Conservation (phyloP, 53 echinoderm and acorn worm species). For the Henricia sp. region DNA sequence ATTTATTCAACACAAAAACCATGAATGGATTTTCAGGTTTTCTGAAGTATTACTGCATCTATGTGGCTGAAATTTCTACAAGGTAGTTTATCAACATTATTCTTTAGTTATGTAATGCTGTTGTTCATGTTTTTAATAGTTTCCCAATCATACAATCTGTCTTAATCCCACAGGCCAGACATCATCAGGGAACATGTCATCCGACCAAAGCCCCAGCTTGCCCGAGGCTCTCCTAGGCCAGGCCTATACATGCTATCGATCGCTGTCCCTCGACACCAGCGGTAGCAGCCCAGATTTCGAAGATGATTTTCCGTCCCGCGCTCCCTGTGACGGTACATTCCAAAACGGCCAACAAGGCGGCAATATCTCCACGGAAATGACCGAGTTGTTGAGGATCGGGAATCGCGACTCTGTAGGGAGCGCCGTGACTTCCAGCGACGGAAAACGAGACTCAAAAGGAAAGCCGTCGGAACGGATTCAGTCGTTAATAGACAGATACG, state of each 20-base stretch:
- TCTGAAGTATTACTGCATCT: too few species aligned
- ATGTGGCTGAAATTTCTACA: too few species aligned
- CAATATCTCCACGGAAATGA: constrained; percentile 24
- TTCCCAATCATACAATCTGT: too few species aligned
- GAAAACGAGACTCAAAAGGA: constrained; percentile 3
- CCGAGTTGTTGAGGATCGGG: constrained; percentile 11
- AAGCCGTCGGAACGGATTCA: constrained; percentile 6
- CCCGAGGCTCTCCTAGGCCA: constrained; percentile 77
- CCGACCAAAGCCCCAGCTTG: constrained; percentile 30
- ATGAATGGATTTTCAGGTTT: too few species aligned
- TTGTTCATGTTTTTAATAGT: too few species aligned
- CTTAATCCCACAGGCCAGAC: constrained; percentile 6
- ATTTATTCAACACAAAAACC: too few species aligned
- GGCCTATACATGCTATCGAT: constrained; percentile 76
- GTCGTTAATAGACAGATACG: constrained; percentile 22
- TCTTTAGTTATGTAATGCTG: too few species aligned
- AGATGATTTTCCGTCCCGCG: constrained; percentile 63
- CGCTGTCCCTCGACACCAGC: constrained; percentile 46
- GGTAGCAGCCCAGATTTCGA: constrained; percentile 57
- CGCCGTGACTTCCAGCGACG: neutral
- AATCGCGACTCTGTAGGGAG: constrained; percentile 10
- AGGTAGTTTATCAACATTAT: neutral
- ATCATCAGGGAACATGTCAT: constrained; percentile 32
- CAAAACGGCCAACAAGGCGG: constrained; percentile 10
- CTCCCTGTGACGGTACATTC: constrained; percentile 28